Evolutionary conservation across 2,797 vertebrate species (phyloP).

Genomic region (Acrossocheilus fasciatus): DNA sequence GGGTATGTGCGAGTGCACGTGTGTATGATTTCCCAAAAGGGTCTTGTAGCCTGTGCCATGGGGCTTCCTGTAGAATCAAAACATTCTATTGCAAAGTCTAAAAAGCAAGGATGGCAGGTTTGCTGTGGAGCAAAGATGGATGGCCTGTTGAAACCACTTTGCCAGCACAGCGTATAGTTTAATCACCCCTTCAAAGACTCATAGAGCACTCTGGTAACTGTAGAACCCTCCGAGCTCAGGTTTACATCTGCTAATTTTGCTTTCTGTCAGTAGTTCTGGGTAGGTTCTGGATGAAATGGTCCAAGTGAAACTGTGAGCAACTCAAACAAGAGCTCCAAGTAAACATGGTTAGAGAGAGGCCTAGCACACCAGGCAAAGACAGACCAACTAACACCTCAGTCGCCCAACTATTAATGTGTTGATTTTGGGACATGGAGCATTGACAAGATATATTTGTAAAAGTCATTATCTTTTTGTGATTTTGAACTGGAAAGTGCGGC

Average conservation of each 20-base stretch:
- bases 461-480: background rate
- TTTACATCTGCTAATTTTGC: constrained; percentile 43
- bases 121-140: constrained; percentile 67
- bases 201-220: constrained; percentile 63
- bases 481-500: background rate
- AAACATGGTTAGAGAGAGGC: constrained; percentile 44
- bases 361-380: background rate
- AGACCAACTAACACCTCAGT: background rate
- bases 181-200: constrained; percentile 68
- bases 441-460: background rate
- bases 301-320: constrained; percentile 23
- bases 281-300: constrained; percentile 49
- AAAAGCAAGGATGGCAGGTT: constrained; percentile 35
- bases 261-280: constrained; percentile 65
- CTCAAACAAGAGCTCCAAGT: constrained; percentile 17
- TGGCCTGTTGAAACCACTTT: constrained; percentile 73
- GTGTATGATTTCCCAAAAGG: constrained; percentile 49
- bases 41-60: constrained; percentile 29
- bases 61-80: constrained; percentile 23
- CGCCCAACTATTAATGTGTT: background rate
- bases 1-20: constrained; percentile 35
- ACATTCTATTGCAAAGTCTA: constrained; percentile 23
- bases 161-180: constrained; percentile 69
- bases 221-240: constrained; percentile 58
- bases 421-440: background rate